Evolutionary conservation across 1,140 invertebrate genomes (phyloP).

Genomic region (Polypedilum vanderplanki): DNA sequence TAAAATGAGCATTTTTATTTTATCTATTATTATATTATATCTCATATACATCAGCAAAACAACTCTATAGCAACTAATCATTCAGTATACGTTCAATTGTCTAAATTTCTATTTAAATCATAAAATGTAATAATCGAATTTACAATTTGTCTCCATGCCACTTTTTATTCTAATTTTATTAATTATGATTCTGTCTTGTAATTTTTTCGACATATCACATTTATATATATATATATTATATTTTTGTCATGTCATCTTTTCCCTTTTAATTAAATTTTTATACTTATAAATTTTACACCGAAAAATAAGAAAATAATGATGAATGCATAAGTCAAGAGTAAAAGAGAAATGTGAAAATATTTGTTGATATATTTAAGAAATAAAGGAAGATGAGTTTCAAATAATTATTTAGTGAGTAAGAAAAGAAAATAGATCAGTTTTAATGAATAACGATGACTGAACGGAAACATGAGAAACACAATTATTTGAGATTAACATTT

Average conservation of each 20-base stretch:
- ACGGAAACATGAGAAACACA: too few species aligned
- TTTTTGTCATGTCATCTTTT: background rate
- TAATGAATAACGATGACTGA: too few species aligned
- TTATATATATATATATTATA: background rate
- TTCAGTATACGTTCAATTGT: background rate
- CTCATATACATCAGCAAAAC: background rate
- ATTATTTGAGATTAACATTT: too few species aligned
- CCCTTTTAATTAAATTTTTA: background rate
- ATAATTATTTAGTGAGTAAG: background rate
- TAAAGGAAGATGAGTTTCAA: background rate
- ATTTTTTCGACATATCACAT: too few species aligned
- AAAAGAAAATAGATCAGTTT: too few species aligned
- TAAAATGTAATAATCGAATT: background rate
- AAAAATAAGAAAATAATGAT: background rate
- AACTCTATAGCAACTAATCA: too few species aligned
- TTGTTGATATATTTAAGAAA: background rate
- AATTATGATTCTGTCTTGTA: background rate
- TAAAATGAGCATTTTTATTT: constrained; percentile 23
- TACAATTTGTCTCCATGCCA: background rate
- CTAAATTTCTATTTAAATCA: background rate
- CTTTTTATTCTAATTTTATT: background rate
- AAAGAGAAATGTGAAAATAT: constrained; percentile 5
- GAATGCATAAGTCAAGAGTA: background rate
- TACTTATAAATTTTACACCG: constrained; percentile 9
- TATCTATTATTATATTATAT: background rate